Percentiles rank a stretch among this genome's conserved stretches.
phyloP scores from a whole-genome alignment of 2,113 vertebrate species.

The Actenoides hombroni region DNA sequence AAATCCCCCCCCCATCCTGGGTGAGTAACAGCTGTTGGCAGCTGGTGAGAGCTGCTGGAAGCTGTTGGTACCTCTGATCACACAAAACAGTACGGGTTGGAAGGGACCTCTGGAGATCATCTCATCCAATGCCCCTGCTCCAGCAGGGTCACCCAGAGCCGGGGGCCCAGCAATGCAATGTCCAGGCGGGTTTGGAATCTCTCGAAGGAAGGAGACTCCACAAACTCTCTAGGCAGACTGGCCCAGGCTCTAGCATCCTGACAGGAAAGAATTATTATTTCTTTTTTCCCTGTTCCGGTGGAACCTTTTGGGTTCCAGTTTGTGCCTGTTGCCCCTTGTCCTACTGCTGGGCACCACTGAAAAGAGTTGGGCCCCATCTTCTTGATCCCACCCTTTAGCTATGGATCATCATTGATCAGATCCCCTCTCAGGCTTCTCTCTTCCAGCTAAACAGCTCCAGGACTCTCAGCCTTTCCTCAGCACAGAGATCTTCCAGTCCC shows the following conservation, averaged over 20 bases:
- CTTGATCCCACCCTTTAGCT: not conserved
- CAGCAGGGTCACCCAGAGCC: not conserved
- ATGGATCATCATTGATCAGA: not conserved
- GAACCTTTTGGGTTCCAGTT: not conserved
- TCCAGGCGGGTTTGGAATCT: not conserved
- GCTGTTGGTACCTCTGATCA: not conserved
- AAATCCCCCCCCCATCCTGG: not conserved
- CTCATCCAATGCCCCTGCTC: not conserved
- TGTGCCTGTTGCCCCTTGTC: not conserved
- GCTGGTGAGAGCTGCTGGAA: not conserved
- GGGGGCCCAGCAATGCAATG: not conserved
- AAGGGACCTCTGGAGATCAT: not conserved
- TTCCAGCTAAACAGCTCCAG: not conserved
- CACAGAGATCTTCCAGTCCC: not conserved
- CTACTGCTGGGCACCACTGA: not conserved
- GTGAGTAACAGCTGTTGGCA: not conserved
- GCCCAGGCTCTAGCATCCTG: not conserved
- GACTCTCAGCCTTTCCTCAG: not conserved
- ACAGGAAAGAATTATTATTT: not conserved
- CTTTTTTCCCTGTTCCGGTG: not conserved
- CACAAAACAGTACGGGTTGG: not conserved
- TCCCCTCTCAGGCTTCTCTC: not conserved
- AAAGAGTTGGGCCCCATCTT: not conserved
- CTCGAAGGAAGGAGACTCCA: not conserved
- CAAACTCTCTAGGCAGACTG: not conserved